Base-by-base conservation (phyloP, 2,797 vertebrate species). In the Gambusia yucatana region DNA sequence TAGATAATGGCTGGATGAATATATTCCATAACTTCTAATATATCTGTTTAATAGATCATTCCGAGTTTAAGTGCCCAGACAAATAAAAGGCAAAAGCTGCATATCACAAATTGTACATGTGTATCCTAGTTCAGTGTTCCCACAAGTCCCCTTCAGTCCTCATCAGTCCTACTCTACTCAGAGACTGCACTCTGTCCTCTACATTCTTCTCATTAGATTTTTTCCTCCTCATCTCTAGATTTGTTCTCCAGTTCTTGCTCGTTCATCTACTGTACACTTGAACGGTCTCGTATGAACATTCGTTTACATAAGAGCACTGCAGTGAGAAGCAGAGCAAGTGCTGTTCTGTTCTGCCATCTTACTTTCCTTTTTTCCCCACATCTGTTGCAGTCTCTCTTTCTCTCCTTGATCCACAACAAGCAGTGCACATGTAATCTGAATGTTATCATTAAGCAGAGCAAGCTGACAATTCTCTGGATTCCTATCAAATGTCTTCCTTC, bases 301-400 rank as follows among this genome's bases (percentile, higher is more conserved):
- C 88, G 90, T 90, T 93, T 93, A 92, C 85, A 90, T 93, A 93
- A 93, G 84, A 89, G 85, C 85, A 89, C 91, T 92, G 90, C 92
- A 89, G 90, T 86, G 75, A 88, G 82, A 78, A 83, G 82, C 83
- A 80, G 84, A 82, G 71, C 4, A 59, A 59, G 55, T 59, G 67
- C 16, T 83, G 59, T 84, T 75, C 6, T 80, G 77, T 59, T 59
- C n/a, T 59, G 55, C 11, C 55, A 30, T 59, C 43, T 73, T 83
- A 75, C 59, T 47, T 7, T 72, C 75, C 28, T 72, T 59, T 43
- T 75, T 30, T 9, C n/a, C 67, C n/a, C 67, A 84, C 57, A 33
- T n/a, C 20, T 59, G 47, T 55, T 52, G 39, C 28, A 61, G 30
- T 41, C 41, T 67, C n/a, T 41, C 59, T 9, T 10, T 50, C 30